Evolutionary conservation across 2,113 vertebrate species (phyloP).

Genomic region (Maccullochella peelii): DNA sequence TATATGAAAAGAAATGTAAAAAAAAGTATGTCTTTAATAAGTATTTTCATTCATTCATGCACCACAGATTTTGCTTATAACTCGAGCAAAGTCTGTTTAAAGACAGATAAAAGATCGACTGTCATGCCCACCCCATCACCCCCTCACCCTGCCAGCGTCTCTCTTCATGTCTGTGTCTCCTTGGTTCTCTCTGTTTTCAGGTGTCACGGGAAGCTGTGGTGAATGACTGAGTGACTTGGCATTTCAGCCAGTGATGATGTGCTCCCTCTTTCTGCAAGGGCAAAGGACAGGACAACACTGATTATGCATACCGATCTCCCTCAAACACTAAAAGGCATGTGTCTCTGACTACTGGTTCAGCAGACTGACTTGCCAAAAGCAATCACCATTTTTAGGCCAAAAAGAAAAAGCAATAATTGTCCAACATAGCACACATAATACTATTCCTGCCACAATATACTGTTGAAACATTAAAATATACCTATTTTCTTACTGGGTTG

Average conservation of each 20-base stretch:
- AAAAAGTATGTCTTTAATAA: too few species aligned
- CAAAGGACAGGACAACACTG: conserved; percentile 4
- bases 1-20: too few species aligned
- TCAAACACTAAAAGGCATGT: background rate
- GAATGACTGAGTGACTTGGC: conserved; percentile 26
- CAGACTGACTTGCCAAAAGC: background rate
- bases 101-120: background rate
- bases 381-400: background rate
- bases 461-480: background rate
- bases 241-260: conserved; percentile 27
- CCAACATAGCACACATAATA: background rate
- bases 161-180: background rate
- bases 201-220: background rate
- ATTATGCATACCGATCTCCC: background rate
- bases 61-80: background rate
- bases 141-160: background rate
- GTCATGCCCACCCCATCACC: background rate
- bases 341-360: background rate
- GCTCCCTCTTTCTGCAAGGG: background rate
- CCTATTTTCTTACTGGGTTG: background rate
- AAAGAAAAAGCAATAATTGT: background rate
- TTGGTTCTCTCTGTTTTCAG: background rate
- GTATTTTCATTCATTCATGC: background rate
- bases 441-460: background rate
- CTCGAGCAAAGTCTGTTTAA: background rate